A percentile compares a stretch with the other conserved stretches of the same genome.
Evolutionary conservation across 1,140 invertebrate genomes (phyloP).

Genomic region (Drosophila takahashii): DNA sequence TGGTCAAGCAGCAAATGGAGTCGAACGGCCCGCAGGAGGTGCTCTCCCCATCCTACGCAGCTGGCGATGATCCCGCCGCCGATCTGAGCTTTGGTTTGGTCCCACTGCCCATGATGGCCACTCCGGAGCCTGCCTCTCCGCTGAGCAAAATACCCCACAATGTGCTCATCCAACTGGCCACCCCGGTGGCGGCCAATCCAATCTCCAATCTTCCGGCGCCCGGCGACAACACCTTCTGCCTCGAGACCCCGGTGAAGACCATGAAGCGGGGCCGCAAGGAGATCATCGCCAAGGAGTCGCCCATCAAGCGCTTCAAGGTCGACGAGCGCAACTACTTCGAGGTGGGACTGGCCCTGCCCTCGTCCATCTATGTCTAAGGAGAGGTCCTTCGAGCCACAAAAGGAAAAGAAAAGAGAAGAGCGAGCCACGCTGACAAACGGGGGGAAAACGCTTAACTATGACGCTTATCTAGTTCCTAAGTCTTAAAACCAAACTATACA

Average conservation of each 20-base stretch:
- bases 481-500: conserved; percentile 10
- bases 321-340: conserved; percentile 77
- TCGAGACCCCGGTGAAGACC: conserved; percentile 63
- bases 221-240: conserved; percentile 58
- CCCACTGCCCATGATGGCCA: conserved; percentile 23
- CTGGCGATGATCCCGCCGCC: conserved; percentile 80
- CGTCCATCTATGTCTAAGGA: conserved; percentile 72
- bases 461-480: conserved; percentile 83
- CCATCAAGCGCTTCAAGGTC: conserved; percentile 71
- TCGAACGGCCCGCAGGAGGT: conserved; percentile 38
- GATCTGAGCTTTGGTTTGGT: conserved; percentile 70
- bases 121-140: conserved; percentile 57
- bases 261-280: conserved; percentile 38
- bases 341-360: conserved; percentile 76
- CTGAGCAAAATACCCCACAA: conserved; percentile 32
- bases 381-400: background rate
- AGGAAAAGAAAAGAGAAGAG: conserved; percentile 2
- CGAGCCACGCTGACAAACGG: conserved; percentile 77
- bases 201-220: too few species aligned
- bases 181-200: conserved; percentile 11
- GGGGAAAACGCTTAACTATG: conserved; percentile 82
- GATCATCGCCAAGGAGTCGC: conserved; percentile 45
- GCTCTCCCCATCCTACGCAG: conserved; percentile 78
- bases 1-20: conserved; percentile 73
- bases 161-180: conserved; percentile 43